Base-by-base conservation (phyloP, 2,888 invertebrate genomes). In the Leistus spinibarbis region DNA sequence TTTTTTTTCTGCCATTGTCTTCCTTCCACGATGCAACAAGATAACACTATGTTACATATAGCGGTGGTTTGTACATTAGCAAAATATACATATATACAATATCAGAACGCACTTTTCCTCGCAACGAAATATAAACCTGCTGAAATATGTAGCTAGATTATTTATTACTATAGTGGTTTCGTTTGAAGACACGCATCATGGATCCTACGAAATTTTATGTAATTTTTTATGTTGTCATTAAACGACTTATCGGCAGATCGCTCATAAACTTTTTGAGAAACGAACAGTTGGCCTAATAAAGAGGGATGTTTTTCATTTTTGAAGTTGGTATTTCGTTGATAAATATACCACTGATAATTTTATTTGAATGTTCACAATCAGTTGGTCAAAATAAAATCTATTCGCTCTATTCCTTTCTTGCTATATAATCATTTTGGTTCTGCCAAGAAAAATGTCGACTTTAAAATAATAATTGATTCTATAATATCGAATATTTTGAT, bases 1-100 rank as follows among this genome's bases (percentile, higher is more conserved):
- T n/a, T 71, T 71, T 70, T 24, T 69, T 65, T 71, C 64, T 65
- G 65, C 71, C 56, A 71, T 71, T 71, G 65, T 71, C 54, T 70
- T 70, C 63, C n/a, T 16, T 40, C 40, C n/a, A 20, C 66, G 69
- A 69, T 56, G 69, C 60, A 40, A 40, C 40, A 60, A 69, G 69
- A 69, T 69, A 60, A 69, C 40, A 19, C 17, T 24, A 9, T 60
- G 69, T 57, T 57, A 57, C 7, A 19, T 53, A 53, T 57, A 57
- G 40, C 40, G 40, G 40, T 40, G 40, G 40, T 40, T 40, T 13
- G 40, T 40, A 40, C 40, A 40, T 40, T 40, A 40, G 40, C 40
- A 40, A 40, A 40, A 40, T 13, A 40, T 40, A 40, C 13, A 40
- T 40, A 7, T 40, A 40, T 40, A n/a, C n/a, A n/a, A 40, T 40